Base-by-base conservation (phyloP, 2,797 vertebrate species). In the Melanotaenia pygmaea region DNA sequence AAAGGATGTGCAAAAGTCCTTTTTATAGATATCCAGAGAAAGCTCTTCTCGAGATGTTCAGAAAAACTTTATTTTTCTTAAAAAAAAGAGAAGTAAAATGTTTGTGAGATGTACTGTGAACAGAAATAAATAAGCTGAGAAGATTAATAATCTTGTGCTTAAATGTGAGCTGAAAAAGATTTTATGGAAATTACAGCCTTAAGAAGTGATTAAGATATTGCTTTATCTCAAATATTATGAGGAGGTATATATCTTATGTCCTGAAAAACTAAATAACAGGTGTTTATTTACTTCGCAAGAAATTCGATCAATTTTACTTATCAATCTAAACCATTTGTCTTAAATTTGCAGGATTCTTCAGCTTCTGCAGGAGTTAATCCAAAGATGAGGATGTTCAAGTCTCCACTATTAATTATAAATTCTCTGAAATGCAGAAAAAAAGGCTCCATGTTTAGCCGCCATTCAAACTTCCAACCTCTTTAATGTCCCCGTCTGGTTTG, bases 401-500 rank as follows among this genome's bases (percentile, higher is more conserved):
- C 12, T 38, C 22, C 18, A 43, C 59, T 75, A 58, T 30, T 24
- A 47, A 40, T 34, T 22, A 5, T 56, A 16, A 80, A 66, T 53
- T 32, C 5, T 40, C 34, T 0, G 10, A 69, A 20, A 78, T 61
- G 22, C 45, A 81, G 50, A 58, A 61, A 2, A 34, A n/a, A 61
- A 2, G 1, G 8, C 18, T 75, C 64, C 43, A 40, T 9, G 34
- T 59, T 38, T 30, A 38, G 56, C 63, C 63, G 63, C 64, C 40
- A 57, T 59, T 82, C 51, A 56, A 67, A 64, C 62, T 70, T 54
- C 12, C 4, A 16, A 38, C 43, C 30, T 67, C 32, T 12, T 38
- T 4, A 40, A 74, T 69, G 81, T 73, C 79, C 68, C 54, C 24
- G n/a, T 64, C 77, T 79, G 67, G 38, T 64, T 69, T 30, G 20